Evolutionary conservation across 2,113 vertebrate species (phyloP).

Genomic region (Gnathonemus longibarbis): DNA sequence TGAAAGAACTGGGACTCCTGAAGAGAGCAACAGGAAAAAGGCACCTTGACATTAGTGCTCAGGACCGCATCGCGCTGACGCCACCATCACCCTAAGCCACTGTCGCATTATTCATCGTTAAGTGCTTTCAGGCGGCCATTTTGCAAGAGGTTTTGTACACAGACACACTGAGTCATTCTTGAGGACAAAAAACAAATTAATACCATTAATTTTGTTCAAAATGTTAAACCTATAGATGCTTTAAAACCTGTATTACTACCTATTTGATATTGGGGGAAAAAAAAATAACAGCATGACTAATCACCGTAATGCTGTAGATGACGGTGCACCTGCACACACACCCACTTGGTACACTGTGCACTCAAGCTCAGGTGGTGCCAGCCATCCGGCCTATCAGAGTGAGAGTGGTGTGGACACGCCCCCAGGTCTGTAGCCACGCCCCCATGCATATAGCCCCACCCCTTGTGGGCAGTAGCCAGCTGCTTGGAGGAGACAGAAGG

Average conservation of each 20-base stretch:
- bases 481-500: not conserved
- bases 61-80: not conserved
- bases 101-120: not conserved
- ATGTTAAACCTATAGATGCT: not conserved
- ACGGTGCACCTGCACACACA: not conserved
- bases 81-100: not conserved
- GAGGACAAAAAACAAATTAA: not conserved
- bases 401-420: not conserved
- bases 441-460: not conserved
- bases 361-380: not conserved
- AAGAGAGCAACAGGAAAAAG: not conserved
- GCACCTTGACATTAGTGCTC: not conserved
- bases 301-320: not conserved
- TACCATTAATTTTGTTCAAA: not conserved
- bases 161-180: not conserved
- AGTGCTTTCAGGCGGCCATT: not conserved
- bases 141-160: not conserved
- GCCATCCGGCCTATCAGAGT: not conserved
- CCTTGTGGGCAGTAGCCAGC: not conserved
- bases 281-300: not conserved
- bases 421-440: not conserved
- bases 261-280: not conserved
- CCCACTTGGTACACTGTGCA: not conserved
- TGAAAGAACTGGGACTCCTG: slow-evolving; percentile 86
- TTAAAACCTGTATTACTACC: not conserved